Evolutionary conservation across 2,888 invertebrate species (phyloP).

Genomic region (Andrena fulva): DNA sequence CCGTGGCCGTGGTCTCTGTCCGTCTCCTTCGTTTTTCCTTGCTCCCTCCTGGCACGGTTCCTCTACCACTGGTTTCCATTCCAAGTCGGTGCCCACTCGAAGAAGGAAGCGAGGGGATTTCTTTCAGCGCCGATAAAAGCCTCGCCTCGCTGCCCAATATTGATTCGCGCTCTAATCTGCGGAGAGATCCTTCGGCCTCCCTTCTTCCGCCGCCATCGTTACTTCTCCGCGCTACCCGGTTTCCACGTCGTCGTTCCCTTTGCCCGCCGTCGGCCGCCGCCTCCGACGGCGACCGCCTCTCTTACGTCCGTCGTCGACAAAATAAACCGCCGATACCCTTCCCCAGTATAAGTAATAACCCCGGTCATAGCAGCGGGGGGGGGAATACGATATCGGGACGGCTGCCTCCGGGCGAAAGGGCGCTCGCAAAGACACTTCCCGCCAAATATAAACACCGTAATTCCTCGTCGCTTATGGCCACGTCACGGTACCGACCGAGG

Average conservation of each 20-base stretch:
- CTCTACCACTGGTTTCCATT: constrained; percentile 58
- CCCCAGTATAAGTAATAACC: constrained; percentile 79
- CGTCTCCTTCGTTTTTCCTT: constrained; percentile 64
- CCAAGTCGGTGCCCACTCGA: constrained; percentile 69
- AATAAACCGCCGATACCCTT: constrained; percentile 79
- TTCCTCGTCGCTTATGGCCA: constrained; percentile 65
- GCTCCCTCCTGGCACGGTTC: constrained; percentile 40
- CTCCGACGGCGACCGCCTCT: constrained; percentile 44
- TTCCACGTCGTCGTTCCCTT: constrained; percentile 46
- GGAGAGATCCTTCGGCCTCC: constrained; percentile 75
- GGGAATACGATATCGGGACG: constrained; percentile 65
- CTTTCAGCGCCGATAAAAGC: constrained; percentile 83
- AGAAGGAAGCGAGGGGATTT: constrained; percentile 77
- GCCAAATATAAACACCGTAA: constrained; percentile 69
- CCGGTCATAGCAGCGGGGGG: constrained; percentile 58
- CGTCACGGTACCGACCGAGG: constrained; percentile 44
- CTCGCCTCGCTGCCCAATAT: constrained; percentile 83
- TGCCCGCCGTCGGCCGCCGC: constrained; percentile 41
- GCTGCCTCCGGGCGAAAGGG: constrained; percentile 70
- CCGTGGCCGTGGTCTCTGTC: constrained; percentile 26
- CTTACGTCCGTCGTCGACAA: constrained; percentile 79
- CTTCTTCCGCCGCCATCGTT: constrained; percentile 18
- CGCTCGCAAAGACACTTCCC: constrained; percentile 60
- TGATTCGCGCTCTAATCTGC: constrained; percentile 84
- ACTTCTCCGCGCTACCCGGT: constrained; percentile 18